Base-by-base conservation (phyloP, 1,140 invertebrate genomes). In the Oryzaephilus surinamensis region DNA sequence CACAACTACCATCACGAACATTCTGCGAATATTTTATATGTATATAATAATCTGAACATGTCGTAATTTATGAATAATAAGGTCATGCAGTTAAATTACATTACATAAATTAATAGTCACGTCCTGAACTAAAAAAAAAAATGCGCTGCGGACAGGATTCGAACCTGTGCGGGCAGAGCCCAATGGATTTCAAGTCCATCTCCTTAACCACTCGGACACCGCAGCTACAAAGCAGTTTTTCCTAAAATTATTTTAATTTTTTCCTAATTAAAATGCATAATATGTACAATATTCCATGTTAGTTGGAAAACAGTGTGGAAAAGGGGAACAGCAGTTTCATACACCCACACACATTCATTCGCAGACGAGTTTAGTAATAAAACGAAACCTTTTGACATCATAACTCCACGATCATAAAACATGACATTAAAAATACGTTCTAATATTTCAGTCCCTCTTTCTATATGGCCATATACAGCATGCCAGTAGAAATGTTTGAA, bases 151-250 rank as follows among this genome's bases (percentile, higher is more conserved):
- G 75, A 76, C 76, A 81, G 78, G 78, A 78, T 80, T 81, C 77
- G 78, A 81, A 81, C 78, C 78, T 81, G 74, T 73, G 78, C 77
- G 77, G 78, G 78, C 72, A 81, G 65, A 76, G 72, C 77, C 77
- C 78, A 81, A 76, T 77, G 74, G 77, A 80, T 80, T 81, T 81
- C 79, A 76, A 79, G 76, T 80, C 76, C 74, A 78, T 75, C 76
- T 76, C 76, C 76, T 79, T 79, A 78, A 78, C 75, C 72, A 73
- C 72, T 76, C 73, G 73, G 67, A 69, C 67, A 74, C 70, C 71
- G 70, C 71, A 73, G 71, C 71, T 38, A n/a, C n/a, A n/a, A n/a
- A n/a, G n/a, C n/a, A n/a, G n/a, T n/a, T n/a, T n/a, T n/a, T n/a
- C n/a, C n/a, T n/a, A n/a, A n/a, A n/a, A n/a, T n/a, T n/a, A n/a